Base-by-base conservation (phyloP, 1,140 invertebrate species). In the Hyphantria cunea region DNA sequence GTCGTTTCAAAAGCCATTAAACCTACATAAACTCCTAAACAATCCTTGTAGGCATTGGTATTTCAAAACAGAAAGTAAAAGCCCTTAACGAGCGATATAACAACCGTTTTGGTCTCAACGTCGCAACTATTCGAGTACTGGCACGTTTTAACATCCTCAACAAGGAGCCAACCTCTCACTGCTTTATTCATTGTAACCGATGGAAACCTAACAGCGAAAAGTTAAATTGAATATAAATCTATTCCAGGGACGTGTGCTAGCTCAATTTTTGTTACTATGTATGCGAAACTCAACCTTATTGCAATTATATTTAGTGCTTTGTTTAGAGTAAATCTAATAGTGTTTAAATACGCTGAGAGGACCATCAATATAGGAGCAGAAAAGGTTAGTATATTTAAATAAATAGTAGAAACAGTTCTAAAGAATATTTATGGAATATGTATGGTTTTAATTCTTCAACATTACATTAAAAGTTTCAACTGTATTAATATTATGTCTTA, bases 201-300 rank as follows among this genome's bases (percentile, higher is more conserved):
- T 66, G 55, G 59, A 56, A 72, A 72, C 66, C 58, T 51, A 65
- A 59, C 58, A 68, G 55, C 65, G 66, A 66, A 72, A 72, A 72
- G 70, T 72, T 72, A 72, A 72, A 72, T 72, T 72, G 70, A 72
- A 72, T 72, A 68, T 72, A 72, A 72, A 72, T 72, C 70, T 66
- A 67, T 63, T 60, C 25, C 25, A n/a, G 11, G 11, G 52, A 42
- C 68, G 31, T 52, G 15, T 53, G 44, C 64, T 9, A 64, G 49
- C 11, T 50, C 48, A 60, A 4, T 0, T 12, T 8, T 12, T 12
- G n/a, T 6, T 12, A 6, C 11, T 15, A 0, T 2, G n/a, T 15
- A 33, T 0, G 10, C 0, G 13, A 64, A 64, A 48, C 41, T 66
- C 3, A 55, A 51, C 64, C 25, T 50, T 61, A 48, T 11, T 10